phyloP scores from a whole-genome alignment of 2,113 vertebrate genomes.

The Sylvia atricapilla region DNA sequence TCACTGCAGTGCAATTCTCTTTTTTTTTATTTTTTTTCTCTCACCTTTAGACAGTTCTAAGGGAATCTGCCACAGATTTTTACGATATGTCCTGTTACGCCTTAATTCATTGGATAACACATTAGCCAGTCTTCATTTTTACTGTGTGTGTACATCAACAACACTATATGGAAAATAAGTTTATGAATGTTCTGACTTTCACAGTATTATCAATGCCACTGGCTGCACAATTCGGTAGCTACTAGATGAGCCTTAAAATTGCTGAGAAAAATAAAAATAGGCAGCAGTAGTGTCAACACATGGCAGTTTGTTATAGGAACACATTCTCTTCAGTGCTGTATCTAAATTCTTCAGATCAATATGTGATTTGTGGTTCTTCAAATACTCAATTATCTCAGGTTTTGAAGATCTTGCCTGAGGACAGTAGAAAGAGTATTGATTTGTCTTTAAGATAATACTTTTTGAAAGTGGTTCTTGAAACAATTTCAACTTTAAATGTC shows the following conservation, averaged over 20 bases:
- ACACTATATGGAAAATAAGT: slow-evolving; percentile 22
- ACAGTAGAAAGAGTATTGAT: slow-evolving; percentile 53
- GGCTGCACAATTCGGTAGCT: not conserved
- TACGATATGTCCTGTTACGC: not conserved
- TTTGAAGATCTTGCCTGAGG: slow-evolving; percentile 60
- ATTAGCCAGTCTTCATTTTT: not conserved
- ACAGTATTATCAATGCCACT: not conserved
- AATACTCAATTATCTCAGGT: slow-evolving; percentile 63
- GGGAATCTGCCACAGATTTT: not conserved
- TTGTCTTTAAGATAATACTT: slow-evolving; percentile 62
- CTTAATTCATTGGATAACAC: not conserved
- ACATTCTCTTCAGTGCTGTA: not conserved
- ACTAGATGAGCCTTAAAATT: slow-evolving; percentile 44
- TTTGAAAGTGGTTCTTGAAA: slow-evolving; percentile 59
- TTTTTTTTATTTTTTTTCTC: not conserved
- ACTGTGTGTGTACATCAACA: not conserved
- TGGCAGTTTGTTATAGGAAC: not conserved
- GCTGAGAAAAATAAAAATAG: slow-evolving; percentile 36
- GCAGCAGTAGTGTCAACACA: not conserved
- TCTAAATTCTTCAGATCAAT: slow-evolving; percentile 59
- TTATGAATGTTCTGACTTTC: slow-evolving; percentile 44
- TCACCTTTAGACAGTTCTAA: not conserved
- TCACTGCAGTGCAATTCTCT: not conserved
- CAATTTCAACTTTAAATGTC: slow-evolving; percentile 64
- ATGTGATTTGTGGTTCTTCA: slow-evolving; percentile 57